Base-by-base conservation (phyloP, 2,888 invertebrate genomes). In the Glomeris marginata region DNA sequence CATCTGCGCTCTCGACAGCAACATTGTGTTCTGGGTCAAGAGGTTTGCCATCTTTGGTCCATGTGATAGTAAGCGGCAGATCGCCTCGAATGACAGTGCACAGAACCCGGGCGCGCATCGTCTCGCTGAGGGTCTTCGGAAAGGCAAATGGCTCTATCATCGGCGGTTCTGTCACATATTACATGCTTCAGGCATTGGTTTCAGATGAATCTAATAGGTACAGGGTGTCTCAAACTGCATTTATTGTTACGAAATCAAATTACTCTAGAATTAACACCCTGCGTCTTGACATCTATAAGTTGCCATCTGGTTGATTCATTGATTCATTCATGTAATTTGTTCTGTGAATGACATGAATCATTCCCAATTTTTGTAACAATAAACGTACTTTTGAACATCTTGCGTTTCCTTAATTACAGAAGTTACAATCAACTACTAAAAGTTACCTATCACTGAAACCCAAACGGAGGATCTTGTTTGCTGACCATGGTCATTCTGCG, bases 21-120 rank as follows among this genome's bases (percentile, higher is more conserved):
- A 53, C 43, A 8, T 51, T 51, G 40, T 63, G 59, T 47, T 65
- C 64, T 40, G 60, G 61, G 10, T 64, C 62, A 28, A 69, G 63
- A 6, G 59, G 57, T 20, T 61, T 54, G 3, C 64, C 65, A 57
- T 69, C 66, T 51, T 66, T 67, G 42, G 62, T 60, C 69, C 69
- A 70, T 40, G 58, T 58, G 45, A 69, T 63, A 40, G 59, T 60
- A 45, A 70, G 62, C 28, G 69, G 69, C 33, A 65, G 60, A 58
- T 69, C 69, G 2, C 69, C 69, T 45, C 64, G 63, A 55, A 64
- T 64, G 51, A 68, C 64, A 8, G 64, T 64, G 58, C 69, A 69
- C 2, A 66, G 61, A 44, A 69, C 63, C 20, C 64, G 52, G 62
- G 61, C 58, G 62, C 68, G 38, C 68, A 68, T 58, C 58, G 63